These are phyloP conservation scores for Petroica traversi DNA, from an alignment of 2,113 vertebrate genomes.

Conservation along the genomic window DNA sequence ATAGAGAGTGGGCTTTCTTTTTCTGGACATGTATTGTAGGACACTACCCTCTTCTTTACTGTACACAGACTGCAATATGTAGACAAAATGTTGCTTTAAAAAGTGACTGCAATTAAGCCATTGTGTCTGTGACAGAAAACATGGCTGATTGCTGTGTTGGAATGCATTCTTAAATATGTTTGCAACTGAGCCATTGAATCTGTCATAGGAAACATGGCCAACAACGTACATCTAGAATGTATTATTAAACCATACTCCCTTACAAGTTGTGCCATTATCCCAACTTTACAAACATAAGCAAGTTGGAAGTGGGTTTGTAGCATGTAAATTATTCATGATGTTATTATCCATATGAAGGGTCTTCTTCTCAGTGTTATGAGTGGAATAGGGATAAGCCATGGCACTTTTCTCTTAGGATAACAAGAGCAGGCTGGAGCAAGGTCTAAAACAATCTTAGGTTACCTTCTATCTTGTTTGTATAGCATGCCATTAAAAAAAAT, in stretches of 20 bases:
- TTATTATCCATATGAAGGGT: background rate
- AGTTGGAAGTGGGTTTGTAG: background rate
- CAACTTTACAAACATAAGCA: background rate
- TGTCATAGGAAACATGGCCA: background rate
- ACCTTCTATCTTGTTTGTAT: background rate
- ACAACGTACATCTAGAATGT: background rate
- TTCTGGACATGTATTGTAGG: background rate
- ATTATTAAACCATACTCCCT: background rate
- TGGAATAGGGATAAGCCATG: background rate
- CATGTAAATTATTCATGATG: background rate
- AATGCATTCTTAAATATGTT: conserved; percentile 1
- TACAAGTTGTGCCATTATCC: background rate
- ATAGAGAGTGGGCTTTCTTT: background rate
- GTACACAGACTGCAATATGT: background rate
- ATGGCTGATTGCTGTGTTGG: background rate
- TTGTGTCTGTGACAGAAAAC: background rate
- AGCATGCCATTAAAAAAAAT: background rate
- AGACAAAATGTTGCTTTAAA: background rate
- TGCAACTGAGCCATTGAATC: background rate
- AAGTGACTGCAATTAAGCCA: background rate
- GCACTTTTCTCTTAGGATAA: background rate
- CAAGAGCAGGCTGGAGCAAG: background rate
- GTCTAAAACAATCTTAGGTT: background rate
- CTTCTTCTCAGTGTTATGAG: background rate
- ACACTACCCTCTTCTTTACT: background rate